phyloP scores from a whole-genome alignment of 92 coral and sea anemone species.

The Diadumene lineata region DNA sequence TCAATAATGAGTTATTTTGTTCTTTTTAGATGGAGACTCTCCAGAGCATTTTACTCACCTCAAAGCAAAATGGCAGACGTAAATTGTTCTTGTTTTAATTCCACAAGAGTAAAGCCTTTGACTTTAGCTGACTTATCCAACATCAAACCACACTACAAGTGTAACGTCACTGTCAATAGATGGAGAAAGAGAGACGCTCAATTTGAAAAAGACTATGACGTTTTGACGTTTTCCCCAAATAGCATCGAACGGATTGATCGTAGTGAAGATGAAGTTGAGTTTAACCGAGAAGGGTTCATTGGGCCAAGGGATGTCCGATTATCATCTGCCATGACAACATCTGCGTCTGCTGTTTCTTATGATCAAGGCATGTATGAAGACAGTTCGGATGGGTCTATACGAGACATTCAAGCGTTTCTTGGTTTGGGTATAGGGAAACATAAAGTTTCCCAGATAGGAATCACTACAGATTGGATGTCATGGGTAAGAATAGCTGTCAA shows the following conservation, averaged over 20 bases:
- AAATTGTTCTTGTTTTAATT: constrained; percentile 15
- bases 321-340: constrained; percentile 84
- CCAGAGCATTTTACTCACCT: neutral
- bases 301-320: constrained; percentile 68
- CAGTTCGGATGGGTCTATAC: constrained; percentile 36
- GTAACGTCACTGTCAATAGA: constrained; percentile 67
- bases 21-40: neutral
- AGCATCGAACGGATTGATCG: constrained; percentile 63
- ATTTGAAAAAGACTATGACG: constrained; percentile 33
- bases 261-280: constrained; percentile 33
- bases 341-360: constrained; percentile 75
- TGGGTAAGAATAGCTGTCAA: constrained; percentile 4
- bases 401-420: constrained; percentile 66
- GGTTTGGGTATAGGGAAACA: constrained; percentile 71
- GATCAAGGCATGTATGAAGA: constrained; percentile 66
- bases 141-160: constrained; percentile 74
- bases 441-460: constrained; percentile 41
- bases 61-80: neutral
- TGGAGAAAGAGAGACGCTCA: constrained; percentile 46
- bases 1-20: too few relatives aligned
- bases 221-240: constrained; percentile 60
- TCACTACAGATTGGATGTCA: neutral
- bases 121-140: constrained; percentile 61
- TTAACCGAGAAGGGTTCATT: constrained; percentile 51
- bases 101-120: constrained; percentile 33